Evolutionary conservation across 1,140 invertebrate genomes (phyloP), one percentile per base, ranked within the genome.

Genomic region (Bombus soroeensis): DNA sequence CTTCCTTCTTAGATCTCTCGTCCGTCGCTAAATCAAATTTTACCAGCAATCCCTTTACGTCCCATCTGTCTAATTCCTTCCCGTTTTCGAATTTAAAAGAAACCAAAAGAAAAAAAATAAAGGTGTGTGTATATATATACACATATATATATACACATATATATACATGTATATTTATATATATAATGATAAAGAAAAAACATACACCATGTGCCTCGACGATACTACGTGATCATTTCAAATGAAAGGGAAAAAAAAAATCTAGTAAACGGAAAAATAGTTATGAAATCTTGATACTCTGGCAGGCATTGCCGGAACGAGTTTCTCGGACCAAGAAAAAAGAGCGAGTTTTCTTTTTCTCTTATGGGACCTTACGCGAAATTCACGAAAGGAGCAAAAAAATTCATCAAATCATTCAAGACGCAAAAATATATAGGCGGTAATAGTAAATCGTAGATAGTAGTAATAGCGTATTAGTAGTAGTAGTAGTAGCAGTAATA

Each of bases 371-470:
- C 81, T 79, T 88, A 64, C 41, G 68, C 73, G 78, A 70, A 71
- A 85, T 68, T 86, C 75, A 37, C 87, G 74, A 83, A 89, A 70
- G 12, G 84, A 88, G 81, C 66, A 82, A 78, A 72, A 92, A 76
- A 89, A 89, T 88, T 92, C 89, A 92, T 91, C 92, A 91, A 89
- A 93, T 94, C 88, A 93, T 93, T 92, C 90, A 93, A 94, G 90
- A 94, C 92, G 90, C 90, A 94, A 94, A 93, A 94, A 92, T 92
- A 93, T 81, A 90, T 89, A 93, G 83, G 81, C 88, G 88, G 88
- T 87, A 89, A 85, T 91, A 90, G 85, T 88, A 92, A 72, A 91
- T 86, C 90, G 82, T 92, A 72, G 70, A 41, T 72, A 90, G 88
- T 88, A 90, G 15, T 47, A 47, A 47, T 18, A 47, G 43, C 15